These are phyloP conservation scores for Dendroctonus ponderosae DNA, from an alignment of 1,140 invertebrate genomes.

Conservation along the genomic window DNA sequence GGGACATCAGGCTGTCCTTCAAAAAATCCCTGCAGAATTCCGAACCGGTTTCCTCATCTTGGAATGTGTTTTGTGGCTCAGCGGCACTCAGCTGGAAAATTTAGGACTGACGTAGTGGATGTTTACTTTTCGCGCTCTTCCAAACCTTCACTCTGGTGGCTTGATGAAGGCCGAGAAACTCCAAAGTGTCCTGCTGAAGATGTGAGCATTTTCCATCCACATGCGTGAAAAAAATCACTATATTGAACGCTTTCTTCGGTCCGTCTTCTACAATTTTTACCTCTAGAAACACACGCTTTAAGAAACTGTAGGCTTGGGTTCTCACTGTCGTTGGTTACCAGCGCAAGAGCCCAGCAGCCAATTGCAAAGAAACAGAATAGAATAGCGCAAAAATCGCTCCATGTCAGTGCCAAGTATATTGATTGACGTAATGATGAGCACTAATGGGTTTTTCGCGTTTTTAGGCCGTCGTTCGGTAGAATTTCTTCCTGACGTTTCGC, in stretches of 20 bases:
- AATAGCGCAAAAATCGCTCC: too few relatives aligned
- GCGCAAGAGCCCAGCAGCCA: too few relatives aligned
- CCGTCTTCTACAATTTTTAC: too few relatives aligned
- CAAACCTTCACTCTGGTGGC: constrained; percentile 35
- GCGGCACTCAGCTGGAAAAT: constrained; percentile 5
- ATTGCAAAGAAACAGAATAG: too few relatives aligned
- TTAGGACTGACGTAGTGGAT: background rate
- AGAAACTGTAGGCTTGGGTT: too few relatives aligned
- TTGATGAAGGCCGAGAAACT: constrained; percentile 29
- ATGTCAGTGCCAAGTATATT: too few relatives aligned
- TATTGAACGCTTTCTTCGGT: constrained; percentile 17
- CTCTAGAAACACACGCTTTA: too few relatives aligned
- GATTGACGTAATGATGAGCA: too few relatives aligned
- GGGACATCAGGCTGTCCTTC: constrained; percentile 29
- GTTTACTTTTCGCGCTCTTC: background rate
- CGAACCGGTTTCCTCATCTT: constrained; percentile 10
- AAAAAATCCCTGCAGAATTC: constrained; percentile 35
- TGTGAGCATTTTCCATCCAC: constrained; percentile 7
- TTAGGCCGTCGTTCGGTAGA: too few relatives aligned
- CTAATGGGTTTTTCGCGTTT: too few relatives aligned
- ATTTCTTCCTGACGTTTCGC: too few relatives aligned
- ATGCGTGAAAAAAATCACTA: constrained; percentile 38
- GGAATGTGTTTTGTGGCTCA: background rate
- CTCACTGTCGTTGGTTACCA: too few relatives aligned
- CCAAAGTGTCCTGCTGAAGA: constrained; percentile 14